Evolutionary conservation across 1,140 invertebrate species (phyloP), one percentile per base, ranked within the genome.

Genomic region (Pogonognathellus flavescens): DNA sequence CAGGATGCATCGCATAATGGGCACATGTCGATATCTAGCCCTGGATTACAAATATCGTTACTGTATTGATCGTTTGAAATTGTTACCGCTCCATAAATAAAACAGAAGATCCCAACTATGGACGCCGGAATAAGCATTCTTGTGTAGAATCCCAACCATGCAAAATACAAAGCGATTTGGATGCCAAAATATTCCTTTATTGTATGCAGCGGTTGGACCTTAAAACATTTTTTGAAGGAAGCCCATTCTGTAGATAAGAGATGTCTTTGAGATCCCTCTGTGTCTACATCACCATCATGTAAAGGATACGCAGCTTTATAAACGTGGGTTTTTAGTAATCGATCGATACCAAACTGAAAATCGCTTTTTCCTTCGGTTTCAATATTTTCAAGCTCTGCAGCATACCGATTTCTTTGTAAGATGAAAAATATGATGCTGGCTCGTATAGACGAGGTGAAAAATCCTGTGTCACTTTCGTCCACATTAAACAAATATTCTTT

Each of bases 11-110:
- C 95, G 91, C 96, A 97, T 20, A 95, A 91, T 4, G 96, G 95
- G 89, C 96, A 97, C 96, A 97, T 97, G 70, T 91, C 91, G 14
- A 93, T 92, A 72, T 72, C 41, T 2, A 31, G 89, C 86, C 93
- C 93, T n/a, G n/a, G n/a, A n/a, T n/a, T n/a, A 90, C 97, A 98
- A 55, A 98, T 93, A 89, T 97, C 96, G 90, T 95, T 93, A 84
- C 94, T 96, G 14, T 95, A 94, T 89, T 92, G 91, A 91, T 97
- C 94, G 66, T 91, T 90, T 76, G 93, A 92, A 0, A 97, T 91
- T 0, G 95, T 97, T 11, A 93, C 90, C 59, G 94, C 92, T 31
- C 93, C 93, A 89, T 92, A 94, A 20, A 93, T 89, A 88, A 93
- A 93, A 82, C 91, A 92, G 14, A 92, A 70, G 22, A 93, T 62